phyloP scores from a whole-genome alignment of 2,888 invertebrate species.

The Bellardia pandia region DNA sequence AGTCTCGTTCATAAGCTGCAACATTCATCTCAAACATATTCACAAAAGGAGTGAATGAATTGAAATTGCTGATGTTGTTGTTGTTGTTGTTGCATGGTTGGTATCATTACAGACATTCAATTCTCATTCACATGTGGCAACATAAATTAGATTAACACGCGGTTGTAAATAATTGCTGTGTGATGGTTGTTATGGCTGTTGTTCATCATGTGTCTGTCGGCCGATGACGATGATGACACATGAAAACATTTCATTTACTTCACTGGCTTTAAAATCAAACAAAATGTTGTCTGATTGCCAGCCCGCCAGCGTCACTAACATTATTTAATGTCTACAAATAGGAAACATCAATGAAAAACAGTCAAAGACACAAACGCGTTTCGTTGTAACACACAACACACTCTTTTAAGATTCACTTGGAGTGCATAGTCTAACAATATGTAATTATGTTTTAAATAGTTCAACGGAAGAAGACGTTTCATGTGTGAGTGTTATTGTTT shows the following conservation, averaged over 20 bases:
- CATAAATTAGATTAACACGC: constrained; percentile 65
- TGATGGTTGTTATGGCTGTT: constrained; percentile 23
- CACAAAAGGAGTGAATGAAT: constrained; percentile 26
- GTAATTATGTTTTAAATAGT: background rate
- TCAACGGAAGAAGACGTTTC: constrained; percentile 33
- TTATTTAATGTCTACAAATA: constrained; percentile 45
- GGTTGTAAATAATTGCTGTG: constrained; percentile 53
- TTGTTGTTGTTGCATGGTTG: constrained; percentile 15
- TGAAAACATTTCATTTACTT: constrained; percentile 58
- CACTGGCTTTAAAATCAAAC: constrained; percentile 32
- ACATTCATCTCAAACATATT: constrained; percentile 16
- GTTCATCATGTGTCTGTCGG: constrained; percentile 33
- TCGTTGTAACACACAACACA: constrained; percentile 12
- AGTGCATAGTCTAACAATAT: no score
- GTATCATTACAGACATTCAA: constrained; percentile 39
- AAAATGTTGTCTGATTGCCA: constrained; percentile 36
- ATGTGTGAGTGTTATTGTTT: background rate
- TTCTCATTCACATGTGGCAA: constrained; percentile 55
- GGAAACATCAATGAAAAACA: constrained; percentile 36
- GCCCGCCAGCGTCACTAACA: background rate
- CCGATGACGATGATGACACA: constrained; percentile 53
- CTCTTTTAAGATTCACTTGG: constrained; percentile 13
- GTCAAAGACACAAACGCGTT: constrained; percentile 12
- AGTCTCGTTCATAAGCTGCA: constrained; percentile 8
- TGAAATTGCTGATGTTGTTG: constrained; percentile 5